Evolutionary conservation across 2,888 invertebrate genomes (phyloP).

Genomic region (Dynastes tityus): DNA sequence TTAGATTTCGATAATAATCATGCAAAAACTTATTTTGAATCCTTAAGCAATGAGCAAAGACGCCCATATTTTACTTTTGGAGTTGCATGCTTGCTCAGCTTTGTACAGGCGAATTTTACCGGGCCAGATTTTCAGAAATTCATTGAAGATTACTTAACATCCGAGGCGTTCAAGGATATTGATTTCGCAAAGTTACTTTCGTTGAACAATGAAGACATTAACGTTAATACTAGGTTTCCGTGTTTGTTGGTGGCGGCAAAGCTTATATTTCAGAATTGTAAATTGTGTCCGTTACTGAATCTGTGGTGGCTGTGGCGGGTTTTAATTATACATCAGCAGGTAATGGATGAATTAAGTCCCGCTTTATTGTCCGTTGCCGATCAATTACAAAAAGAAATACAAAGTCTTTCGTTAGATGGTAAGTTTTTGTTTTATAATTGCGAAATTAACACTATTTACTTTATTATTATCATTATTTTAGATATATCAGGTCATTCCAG

Average conservation of each 20-base stretch:
- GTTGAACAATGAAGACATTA: constrained; percentile 79
- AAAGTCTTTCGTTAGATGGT: constrained; percentile 66
- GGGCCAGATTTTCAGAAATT: constrained; percentile 76
- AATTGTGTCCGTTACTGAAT: constrained; percentile 66
- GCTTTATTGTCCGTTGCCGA: constrained; percentile 77
- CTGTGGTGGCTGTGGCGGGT: constrained; percentile 85
- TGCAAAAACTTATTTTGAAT: constrained; percentile 57
- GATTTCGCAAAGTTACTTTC: constrained; percentile 71
- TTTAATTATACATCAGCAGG: constrained; percentile 82
- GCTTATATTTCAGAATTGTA: constrained; percentile 67
- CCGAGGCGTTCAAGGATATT: constrained; percentile 70
- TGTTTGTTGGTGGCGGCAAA: constrained; percentile 70
- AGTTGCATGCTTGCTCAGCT: constrained; percentile 79
- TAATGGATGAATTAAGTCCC: constrained; percentile 83
- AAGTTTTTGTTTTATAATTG: constrained; percentile 52
- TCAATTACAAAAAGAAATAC: constrained; percentile 65
- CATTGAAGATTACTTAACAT: constrained; percentile 69
- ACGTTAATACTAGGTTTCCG: constrained; percentile 76
- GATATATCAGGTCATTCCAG: constrained; percentile 61
- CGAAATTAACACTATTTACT: background rate
- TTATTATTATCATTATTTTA: constrained; percentile 16
- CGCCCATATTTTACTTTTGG: constrained; percentile 72
- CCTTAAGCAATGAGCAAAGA: constrained; percentile 67
- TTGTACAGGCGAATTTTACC: constrained; percentile 88
- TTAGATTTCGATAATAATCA: constrained; percentile 55